Base-by-base conservation (phyloP, 2,888 invertebrate species). In the Drosophila falleni region DNA sequence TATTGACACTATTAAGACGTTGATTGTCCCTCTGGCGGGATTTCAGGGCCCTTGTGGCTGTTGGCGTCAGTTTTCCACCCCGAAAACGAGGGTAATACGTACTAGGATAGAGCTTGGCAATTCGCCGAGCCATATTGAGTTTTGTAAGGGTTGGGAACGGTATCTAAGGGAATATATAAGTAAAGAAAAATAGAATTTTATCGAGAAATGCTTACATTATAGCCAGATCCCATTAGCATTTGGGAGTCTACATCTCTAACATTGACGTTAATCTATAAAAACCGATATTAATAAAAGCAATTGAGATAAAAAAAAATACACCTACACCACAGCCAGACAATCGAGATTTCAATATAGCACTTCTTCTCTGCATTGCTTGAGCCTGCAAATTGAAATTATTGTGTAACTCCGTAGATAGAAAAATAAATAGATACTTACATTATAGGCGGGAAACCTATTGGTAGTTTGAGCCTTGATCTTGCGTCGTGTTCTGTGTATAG, bases 51-150 rank as follows among this genome's bases (percentile, higher is more conserved):
- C 10, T 19, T 10, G 26, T 35, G 1, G 4, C 8, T 5, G 42
- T 26, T 10, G 44, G 29, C 0, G 44, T 35, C 3, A 61, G 13
- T 26, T 29, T 61, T 1, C 61, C 61, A 2, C 61, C 61, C 10
- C 35, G 42, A 16, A 33, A 44, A 26, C 61, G 61, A 3, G 9
- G 15, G 10, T 5, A 2, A 29, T 11, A 29, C 9, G 55, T 16
- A 3, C n/a, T 13, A 1, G 53, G 61, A 1, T 37, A 44, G 6
- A 44, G 6, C 15, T 44, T 44, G 1, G 53, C 44, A 3, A 53
- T 10, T 6, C 51, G 35, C 2, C 53, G 42, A 9, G 5, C 23
- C 16, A 26, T 44, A 10, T 26, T 51, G 26, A 53, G 29, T 2
- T 23, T 60, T 0, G 49, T 13, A 10, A 19, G 13, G 1, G 33